phyloP scores from a whole-genome alignment of 1,140 invertebrate species.

The Delia radicum region DNA sequence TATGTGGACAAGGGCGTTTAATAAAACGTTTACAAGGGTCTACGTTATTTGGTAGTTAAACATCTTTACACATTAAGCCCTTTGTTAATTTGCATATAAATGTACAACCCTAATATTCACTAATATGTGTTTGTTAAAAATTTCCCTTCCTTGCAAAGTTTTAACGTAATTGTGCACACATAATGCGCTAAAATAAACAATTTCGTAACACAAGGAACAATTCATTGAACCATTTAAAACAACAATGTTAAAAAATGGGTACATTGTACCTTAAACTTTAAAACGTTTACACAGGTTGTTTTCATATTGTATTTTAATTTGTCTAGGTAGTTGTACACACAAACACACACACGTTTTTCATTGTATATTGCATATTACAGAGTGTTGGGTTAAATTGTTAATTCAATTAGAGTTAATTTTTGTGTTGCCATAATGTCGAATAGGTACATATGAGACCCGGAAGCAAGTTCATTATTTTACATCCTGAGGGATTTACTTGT shows the following conservation, averaged over 20 bases:
- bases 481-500: neutral
- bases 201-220: neutral
- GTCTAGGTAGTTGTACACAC: too few relatives aligned
- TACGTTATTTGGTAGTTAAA: too few relatives aligned
- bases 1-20: too few relatives aligned
- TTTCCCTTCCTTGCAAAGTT: neutral
- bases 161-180: neutral
- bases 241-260: neutral
- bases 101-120: too few relatives aligned
- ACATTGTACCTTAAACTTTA: neutral
- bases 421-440: neutral
- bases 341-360: neutral
- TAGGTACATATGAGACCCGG: neutral
- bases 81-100: too few relatives aligned
- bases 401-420: neutral
- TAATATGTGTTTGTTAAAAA: too few relatives aligned
- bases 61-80: too few relatives aligned
- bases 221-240: constrained; percentile 1
- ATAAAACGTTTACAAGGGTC: too few relatives aligned
- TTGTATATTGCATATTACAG: neutral
- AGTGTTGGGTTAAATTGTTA: neutral
- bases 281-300: neutral
- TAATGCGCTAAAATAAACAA: neutral
- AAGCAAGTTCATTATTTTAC: neutral
- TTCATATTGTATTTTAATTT: too few relatives aligned